Evolutionary conservation across 2,888 invertebrate genomes (phyloP), one percentile per base, ranked within the genome.

Genomic region (Cheilosia pagana): DNA sequence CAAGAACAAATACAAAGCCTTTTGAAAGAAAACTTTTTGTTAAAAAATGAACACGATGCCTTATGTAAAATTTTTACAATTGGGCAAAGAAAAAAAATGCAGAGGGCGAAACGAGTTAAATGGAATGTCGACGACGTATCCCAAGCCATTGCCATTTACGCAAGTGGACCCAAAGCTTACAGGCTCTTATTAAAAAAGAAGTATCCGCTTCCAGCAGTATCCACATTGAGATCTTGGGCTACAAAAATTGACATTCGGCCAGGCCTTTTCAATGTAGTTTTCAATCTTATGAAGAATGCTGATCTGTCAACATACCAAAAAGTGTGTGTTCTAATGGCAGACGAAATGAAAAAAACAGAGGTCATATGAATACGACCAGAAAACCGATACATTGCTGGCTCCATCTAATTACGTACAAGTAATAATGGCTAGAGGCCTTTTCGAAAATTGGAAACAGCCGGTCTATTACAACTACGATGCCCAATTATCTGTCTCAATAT

Each of bases 301-400:
- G 19, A 45, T 45, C 3, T 62, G 19, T 28, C 60, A 8, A 7
- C 23, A n/a, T 43, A 45, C 19, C 62, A 62, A 3, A 60, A 60
- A 60, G 57, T 70, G 8, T 71, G 70, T 25, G 19, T 71, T 14
- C 28, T 78, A 14, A 55, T 78, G 43, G 48, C 70, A 10, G 70
- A 78, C 41, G 57, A 78, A 21, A 78, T 71, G 50, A 70, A 78
- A 43, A 43, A 43, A 71, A 6, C 68, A 65, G 52, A 52, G 25
- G 57, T 71, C 52, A 1, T 70, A 63, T 28, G 70, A 71, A 63
- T 78, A 70, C 14, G 70, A 78, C 19, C 12, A 70, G 39, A 70
- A 70, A 31, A 78, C 6, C 28, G 63, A 78, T 53, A 63, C 63
- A 0, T 19, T 78, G 28, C 21, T 70, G 48, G 31, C 43, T 5